phyloP scores from a whole-genome alignment of 2,888 invertebrate species.

The Geophilus truncorum region DNA sequence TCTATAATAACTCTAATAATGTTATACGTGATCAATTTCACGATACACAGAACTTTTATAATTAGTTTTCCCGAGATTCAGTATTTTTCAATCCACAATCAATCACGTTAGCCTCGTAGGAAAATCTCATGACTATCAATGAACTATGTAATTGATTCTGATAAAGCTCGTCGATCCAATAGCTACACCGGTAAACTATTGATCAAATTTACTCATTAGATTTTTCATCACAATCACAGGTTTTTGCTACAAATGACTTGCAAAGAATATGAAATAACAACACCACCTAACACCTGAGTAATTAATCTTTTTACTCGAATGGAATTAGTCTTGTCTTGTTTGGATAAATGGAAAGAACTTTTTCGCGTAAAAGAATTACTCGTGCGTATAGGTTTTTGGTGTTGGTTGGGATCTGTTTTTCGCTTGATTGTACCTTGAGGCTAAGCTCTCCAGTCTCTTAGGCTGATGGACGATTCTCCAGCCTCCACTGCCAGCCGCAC shows the following conservation, averaged over 20 bases:
- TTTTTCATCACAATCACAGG: not conserved
- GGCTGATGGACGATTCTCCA: not conserved
- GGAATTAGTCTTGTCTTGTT: not conserved
- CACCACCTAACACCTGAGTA: no score
- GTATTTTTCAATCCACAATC: not conserved
- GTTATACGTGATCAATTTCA: no score
- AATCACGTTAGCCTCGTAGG: not conserved
- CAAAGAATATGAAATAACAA: not conserved
- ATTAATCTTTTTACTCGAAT: not conserved
- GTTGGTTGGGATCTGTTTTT: not conserved
- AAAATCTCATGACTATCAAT: constrained; percentile 1
- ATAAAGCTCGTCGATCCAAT: not conserved
- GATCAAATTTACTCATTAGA: not conserved
- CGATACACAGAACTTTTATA: not conserved
- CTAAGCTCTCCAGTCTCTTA: not conserved
- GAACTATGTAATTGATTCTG: not conserved
- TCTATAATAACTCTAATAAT: no score
- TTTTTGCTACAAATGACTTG: not conserved
- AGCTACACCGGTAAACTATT: not conserved
- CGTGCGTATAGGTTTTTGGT: not conserved
- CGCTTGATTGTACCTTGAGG: not conserved
- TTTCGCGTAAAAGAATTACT: not conserved
- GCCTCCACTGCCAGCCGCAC: not conserved
- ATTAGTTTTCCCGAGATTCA: no score
- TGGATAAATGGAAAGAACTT: not conserved